These are phyloP conservation scores for Neoniphon sammara DNA, from an alignment of 2,797 vertebrate species.

Conservation along the genomic window DNA sequence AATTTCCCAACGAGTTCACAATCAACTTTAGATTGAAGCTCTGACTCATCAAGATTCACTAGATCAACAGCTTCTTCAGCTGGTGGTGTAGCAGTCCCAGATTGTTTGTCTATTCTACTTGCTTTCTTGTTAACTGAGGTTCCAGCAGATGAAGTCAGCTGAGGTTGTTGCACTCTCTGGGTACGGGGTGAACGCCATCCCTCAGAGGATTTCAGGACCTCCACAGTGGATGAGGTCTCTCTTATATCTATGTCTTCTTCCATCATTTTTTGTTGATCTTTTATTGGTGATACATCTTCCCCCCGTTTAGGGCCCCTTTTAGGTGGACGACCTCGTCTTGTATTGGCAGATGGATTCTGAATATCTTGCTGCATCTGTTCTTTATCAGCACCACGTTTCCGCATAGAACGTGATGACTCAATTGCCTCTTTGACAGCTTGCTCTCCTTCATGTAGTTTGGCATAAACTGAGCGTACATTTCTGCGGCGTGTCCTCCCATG, in stretches of 20 bases:
- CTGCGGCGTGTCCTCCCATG: slow-evolving; percentile 91
- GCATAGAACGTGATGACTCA: slow-evolving; percentile 89
- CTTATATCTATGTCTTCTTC: slow-evolving; percentile 87
- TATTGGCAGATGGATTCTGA: slow-evolving; percentile 74
- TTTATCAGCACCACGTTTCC: slow-evolving; percentile 90
- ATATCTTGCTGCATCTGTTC: slow-evolving; percentile 86
- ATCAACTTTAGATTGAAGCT: slow-evolving; percentile 72
- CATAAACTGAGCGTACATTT: slow-evolving; percentile 96
- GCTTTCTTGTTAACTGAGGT: slow-evolving; percentile 84
- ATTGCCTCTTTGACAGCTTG: slow-evolving; percentile 86
- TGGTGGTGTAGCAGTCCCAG: slow-evolving; percentile 66
- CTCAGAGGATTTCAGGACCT: slow-evolving; percentile 86
- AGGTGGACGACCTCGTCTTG: slow-evolving; percentile 85
- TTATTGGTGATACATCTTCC: slow-evolving; percentile 87
- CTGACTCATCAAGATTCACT: slow-evolving; percentile 63
- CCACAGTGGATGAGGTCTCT: slow-evolving; percentile 78
- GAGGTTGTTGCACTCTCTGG: slow-evolving; percentile 85
- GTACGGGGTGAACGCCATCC: slow-evolving; percentile 93
- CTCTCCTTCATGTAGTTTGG: slow-evolving; percentile 90
- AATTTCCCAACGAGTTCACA: slow-evolving; percentile 75
- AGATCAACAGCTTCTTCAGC: slow-evolving; percentile 72
- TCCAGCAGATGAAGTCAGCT: slow-evolving; percentile 70
- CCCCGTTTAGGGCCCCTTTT: slow-evolving; percentile 87
- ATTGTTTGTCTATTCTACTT: slow-evolving; percentile 83
- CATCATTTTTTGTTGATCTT: slow-evolving; percentile 83